These are phyloP conservation scores for Hiodon tergisus DNA, from an alignment of 2,113 vertebrate species.

Conservation along the genomic window DNA sequence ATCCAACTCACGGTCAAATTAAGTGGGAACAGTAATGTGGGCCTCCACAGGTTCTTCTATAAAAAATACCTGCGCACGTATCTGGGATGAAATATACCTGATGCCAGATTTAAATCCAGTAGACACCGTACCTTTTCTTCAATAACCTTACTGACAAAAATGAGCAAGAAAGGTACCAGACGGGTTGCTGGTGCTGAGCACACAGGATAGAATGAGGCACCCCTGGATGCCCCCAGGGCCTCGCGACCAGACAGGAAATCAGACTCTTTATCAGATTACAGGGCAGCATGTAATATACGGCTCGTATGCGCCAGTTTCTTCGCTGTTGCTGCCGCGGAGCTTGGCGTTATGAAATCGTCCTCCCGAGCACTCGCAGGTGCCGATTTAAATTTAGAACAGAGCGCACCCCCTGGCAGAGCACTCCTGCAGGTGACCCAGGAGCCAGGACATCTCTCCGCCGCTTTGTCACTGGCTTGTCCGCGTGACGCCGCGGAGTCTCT, in stretches of 20 bases:
- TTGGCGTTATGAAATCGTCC: neutral
- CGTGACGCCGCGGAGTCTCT: no score
- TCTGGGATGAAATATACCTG: conserved; percentile 17
- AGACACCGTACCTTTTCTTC: neutral
- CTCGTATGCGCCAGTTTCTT: neutral
- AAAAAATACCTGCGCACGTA: neutral
- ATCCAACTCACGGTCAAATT: neutral
- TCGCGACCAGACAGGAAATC: neutral
- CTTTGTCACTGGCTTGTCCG: no score
- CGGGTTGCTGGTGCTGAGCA: conserved; percentile 70
- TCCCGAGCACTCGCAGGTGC: neutral
- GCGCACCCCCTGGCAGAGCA: neutral
- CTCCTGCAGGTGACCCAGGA: no score
- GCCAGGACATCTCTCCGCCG: no score
- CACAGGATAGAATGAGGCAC: conserved; percentile 75
- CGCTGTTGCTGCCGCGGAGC: neutral
- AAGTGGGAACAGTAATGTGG: no score
- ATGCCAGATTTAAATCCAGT: neutral
- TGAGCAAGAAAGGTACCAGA: conserved; percentile 66
- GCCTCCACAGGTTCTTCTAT: neutral
- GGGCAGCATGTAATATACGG: neutral
- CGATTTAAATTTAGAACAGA: neutral
- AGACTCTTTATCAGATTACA: neutral
- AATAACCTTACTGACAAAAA: conserved; percentile 77
- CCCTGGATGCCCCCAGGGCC: conserved; percentile 32